Base-by-base conservation (phyloP, 2,888 invertebrate genomes). In the Furcula furcula region DNA sequence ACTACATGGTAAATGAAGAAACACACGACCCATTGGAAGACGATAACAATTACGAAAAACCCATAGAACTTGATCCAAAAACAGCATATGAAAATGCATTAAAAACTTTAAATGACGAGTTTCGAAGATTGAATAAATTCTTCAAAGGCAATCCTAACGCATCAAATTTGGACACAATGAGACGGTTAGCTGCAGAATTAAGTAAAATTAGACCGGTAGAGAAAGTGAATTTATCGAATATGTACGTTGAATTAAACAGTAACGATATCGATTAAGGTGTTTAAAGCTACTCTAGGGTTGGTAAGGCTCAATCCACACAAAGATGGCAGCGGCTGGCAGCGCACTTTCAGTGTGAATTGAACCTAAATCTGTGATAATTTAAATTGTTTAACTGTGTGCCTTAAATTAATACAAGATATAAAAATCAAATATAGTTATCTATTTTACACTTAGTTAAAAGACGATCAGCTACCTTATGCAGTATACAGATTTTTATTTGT, bases 71-170 rank as follows among this genome's bases (percentile, higher is more conserved):
- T 2, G 6, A 27, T 27, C 14, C 3, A 1, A 50, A 43, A 31
- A 29, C 10, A 11, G 7, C 4, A 9, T 50, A 50, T 4, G 22
- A 29, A 2, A 37, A 27, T 22, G 45, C 46, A 4, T 30, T 70
- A 4, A 58, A 40, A 25, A 39, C 36, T 3, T 14, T 69, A 0
- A 67, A 69, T n/a, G 48, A 46, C 12, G 69, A 70, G 33, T 69
- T 70, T 20, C 45, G 54, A 12, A 50, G 70, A 23, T 29, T 70
- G 3, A 66, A 60, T 26, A 55, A 40, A n/a, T 38, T 55, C 11
- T 68, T 70, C 36, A 64, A 48, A 18, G 46, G 46, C 3, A 69
- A 69, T 28, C 63, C 68, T 1, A 69, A 60, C 16, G 26, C 15
- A 3, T 41, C 52, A 3, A 70, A 70, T 27, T 20, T 66, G 40